Conservation (phyloP, 2,888 invertebrate species). For the Drosophila limbata region DNA sequence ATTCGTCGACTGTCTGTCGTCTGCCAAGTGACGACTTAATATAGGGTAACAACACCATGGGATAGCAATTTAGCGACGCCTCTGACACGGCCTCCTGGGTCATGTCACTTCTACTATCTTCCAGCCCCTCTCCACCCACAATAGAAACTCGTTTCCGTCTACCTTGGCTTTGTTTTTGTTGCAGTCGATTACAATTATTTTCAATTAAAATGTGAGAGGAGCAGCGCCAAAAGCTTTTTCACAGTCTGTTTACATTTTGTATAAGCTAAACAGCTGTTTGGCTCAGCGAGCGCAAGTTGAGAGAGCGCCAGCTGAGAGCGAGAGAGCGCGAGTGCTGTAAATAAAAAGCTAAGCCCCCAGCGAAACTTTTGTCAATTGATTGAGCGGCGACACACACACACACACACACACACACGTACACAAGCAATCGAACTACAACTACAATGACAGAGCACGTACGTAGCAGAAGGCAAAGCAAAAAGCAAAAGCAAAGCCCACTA, state of each 20-base stretch:
- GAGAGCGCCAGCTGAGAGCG: conserved; percentile 29
- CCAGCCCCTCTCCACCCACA: conserved; percentile 1
- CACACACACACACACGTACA: neutral
- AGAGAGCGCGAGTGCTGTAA: conserved; percentile 49
- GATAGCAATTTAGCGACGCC: conserved; percentile 28
- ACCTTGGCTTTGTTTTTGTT: conserved; percentile 75
- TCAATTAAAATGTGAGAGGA: conserved; percentile 52
- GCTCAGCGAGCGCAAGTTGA: conserved; percentile 15
- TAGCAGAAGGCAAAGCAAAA: conserved; percentile 18
- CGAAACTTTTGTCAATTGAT: conserved; percentile 73
- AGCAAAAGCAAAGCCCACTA: conserved; percentile 47
- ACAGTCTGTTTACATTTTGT: conserved; percentile 75
- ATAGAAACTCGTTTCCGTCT: conserved; percentile 72
- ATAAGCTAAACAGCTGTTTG: conserved; percentile 67
- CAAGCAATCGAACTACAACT: conserved; percentile 21
- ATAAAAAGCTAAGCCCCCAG: conserved; percentile 54
- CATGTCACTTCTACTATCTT: neutral
- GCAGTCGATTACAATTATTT: conserved; percentile 67
- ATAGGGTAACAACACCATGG: conserved; percentile 32
- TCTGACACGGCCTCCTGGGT: conserved; percentile 30
- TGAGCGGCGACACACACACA: conserved; percentile 44
- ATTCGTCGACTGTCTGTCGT: conserved; percentile 43
- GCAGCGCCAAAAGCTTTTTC: conserved; percentile 59
- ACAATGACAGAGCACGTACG: conserved; percentile 12
- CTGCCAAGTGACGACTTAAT: conserved; percentile 48